Evolutionary conservation across 2,113 vertebrate genomes (phyloP).

Genomic region (Columba janthina): DNA sequence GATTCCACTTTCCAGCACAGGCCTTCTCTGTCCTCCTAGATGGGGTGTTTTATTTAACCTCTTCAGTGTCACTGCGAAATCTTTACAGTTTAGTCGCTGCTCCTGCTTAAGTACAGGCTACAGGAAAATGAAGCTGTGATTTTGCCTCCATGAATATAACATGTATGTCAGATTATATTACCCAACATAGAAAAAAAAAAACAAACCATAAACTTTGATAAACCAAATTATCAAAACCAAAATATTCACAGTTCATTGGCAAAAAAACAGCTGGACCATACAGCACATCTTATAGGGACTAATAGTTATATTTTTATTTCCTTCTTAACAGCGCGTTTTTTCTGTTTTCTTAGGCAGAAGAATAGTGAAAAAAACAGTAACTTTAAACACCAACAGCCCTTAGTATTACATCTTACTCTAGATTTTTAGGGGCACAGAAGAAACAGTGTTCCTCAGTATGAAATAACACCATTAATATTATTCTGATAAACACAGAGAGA

Average conservation of each 20-base stretch:
- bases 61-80: not conserved
- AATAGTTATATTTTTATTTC: not conserved
- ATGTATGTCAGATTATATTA: not conserved
- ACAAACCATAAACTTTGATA: not conserved
- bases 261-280: not conserved
- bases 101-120: not conserved
- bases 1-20: not conserved
- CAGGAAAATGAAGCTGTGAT: not conserved
- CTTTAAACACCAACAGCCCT: not conserved
- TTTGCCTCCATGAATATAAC: not conserved
- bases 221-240: not conserved
- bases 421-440: not conserved
- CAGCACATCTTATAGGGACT: not conserved
- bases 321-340: not conserved
- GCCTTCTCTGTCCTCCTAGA: not conserved
- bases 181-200: not conserved
- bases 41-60: not conserved
- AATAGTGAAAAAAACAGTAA: rapidly evolving
- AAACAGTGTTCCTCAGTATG: not conserved
- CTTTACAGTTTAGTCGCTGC: not conserved
- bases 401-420: not conserved
- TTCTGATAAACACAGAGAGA: not conserved
- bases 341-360: not conserved
- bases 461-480: not conserved
- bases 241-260: not conserved